Conservation (phyloP, 2,888 invertebrate genomes). For the Idaea biselata region DNA sequence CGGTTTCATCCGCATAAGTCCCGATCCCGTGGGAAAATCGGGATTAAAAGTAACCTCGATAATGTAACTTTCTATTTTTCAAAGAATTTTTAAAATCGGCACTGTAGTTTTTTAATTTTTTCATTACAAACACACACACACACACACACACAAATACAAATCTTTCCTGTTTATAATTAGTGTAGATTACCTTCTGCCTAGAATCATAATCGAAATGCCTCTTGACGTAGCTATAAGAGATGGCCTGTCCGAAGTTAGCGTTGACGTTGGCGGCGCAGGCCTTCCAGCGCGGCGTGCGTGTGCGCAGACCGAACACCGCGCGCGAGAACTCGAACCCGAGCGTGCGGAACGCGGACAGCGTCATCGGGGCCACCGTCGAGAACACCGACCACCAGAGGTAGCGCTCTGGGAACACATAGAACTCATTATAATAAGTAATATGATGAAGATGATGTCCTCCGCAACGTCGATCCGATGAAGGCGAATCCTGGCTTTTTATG, state of each 20-base stretch:
- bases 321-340: constrained; percentile 84
- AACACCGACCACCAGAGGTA: constrained; percentile 87
- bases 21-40: too few species aligned
- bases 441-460: too few species aligned
- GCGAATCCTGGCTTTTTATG: too few species aligned
- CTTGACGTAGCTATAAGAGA: constrained; percentile 83
- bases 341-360: constrained; percentile 77
- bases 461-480: background rate
- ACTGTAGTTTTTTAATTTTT: too few species aligned
- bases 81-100: too few species aligned
- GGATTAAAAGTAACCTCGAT: too few species aligned
- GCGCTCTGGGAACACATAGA: constrained; percentile 78
- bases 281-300: constrained; percentile 84
- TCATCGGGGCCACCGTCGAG: constrained; percentile 83
- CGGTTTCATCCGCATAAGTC: too few species aligned
- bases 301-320: constrained; percentile 83
- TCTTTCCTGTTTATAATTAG: too few species aligned
- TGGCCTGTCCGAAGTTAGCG: constrained; percentile 83
- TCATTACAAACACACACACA: too few species aligned
- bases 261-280: constrained; percentile 83
- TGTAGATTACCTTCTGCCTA: constrained; percentile 74
- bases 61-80: too few species aligned
- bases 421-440: too few species aligned
- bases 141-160: background rate
- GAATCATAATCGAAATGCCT: constrained; percentile 81